Conservation (phyloP, 2,888 invertebrate species). For the Ariolimax columbianus region DNA sequence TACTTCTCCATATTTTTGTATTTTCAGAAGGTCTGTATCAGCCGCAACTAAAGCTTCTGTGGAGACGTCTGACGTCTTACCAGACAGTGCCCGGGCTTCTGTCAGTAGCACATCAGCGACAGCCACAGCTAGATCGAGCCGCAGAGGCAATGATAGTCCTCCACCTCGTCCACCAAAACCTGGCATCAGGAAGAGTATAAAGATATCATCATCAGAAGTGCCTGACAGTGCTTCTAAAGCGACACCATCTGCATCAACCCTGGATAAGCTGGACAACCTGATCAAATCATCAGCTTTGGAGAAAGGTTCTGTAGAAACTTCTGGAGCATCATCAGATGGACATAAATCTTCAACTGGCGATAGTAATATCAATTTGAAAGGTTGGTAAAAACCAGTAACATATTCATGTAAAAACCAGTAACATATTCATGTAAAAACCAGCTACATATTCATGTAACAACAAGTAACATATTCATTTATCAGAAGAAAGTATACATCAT, state of each 20-base stretch:
- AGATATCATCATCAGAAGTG: constrained; percentile 13
- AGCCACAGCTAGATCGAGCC: constrained; percentile 46
- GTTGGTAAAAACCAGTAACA: constrained; percentile 44
- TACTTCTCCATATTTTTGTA: background rate
- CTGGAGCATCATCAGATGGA: background rate
- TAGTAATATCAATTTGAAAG: constrained; percentile 61
- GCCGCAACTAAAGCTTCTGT: constrained; percentile 53
- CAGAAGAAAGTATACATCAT: too few species aligned
- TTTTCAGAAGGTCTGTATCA: constrained; percentile 38
- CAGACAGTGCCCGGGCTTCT: constrained; percentile 51
- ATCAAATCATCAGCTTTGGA: constrained; percentile 82
- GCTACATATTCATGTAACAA: background rate
- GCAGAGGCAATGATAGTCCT: constrained; percentile 51
- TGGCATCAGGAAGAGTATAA: constrained; percentile 36
- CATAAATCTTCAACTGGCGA: constrained; percentile 34
- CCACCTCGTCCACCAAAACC: constrained; percentile 51
- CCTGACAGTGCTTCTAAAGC: constrained; percentile 37
- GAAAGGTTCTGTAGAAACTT: constrained; percentile 34
- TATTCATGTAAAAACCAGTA: background rate
- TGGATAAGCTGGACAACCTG: constrained; percentile 83
- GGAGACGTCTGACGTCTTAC: constrained; percentile 52
- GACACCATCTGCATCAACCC: constrained; percentile 77
- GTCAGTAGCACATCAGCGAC: constrained; percentile 51
- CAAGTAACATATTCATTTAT: background rate
- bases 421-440: background rate